Evolutionary conservation across 2,113 vertebrate species (phyloP).

Genomic region (Dunckerocampus dactyliophorus): DNA sequence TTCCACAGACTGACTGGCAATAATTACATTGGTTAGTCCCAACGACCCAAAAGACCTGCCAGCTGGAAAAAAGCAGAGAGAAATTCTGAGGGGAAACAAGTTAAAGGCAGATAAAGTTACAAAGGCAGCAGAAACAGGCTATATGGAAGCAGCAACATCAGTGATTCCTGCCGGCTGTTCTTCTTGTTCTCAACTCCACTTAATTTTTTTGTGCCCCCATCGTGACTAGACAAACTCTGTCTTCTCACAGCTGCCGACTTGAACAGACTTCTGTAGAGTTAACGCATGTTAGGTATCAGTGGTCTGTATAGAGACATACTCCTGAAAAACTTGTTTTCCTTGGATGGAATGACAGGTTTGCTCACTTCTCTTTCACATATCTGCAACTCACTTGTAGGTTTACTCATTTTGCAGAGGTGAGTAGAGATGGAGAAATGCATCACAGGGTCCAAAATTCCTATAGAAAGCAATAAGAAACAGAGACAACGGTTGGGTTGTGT

Average conservation of each 20-base stretch:
- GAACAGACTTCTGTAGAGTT: conserved; percentile 20
- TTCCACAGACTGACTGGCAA: conserved; percentile 58
- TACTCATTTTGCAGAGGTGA: not conserved
- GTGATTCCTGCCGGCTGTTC: conserved; percentile 42
- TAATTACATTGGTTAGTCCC: conserved; percentile 63
- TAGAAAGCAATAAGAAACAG: conserved; percentile 1
- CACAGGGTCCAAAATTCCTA: not conserved
- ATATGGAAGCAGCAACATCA: conserved; percentile 17
- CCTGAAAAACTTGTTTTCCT: conserved; percentile 12
- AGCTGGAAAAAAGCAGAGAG: conserved; percentile 23
- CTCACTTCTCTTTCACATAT: not conserved
- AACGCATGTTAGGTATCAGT: conserved; percentile 13
- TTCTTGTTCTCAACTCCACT: conserved; percentile 23
- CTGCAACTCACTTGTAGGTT: not conserved
- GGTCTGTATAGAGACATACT: conserved; percentile 3
- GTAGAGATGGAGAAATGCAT: too few relatives aligned
- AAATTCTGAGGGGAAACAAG: conserved; percentile 14
- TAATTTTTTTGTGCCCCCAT: conserved; percentile 32
- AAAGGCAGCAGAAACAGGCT: conserved; percentile 23
- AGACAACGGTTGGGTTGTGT: not conserved
- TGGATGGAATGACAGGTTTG: not conserved
- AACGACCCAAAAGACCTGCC: conserved; percentile 42
- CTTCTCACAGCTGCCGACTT: conserved; percentile 29
- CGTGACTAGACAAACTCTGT: conserved; percentile 32
- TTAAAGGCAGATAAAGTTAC: conserved; percentile 19